phyloP scores from a whole-genome alignment of 2,113 vertebrate species.

The Aldabrachelys gigantea region DNA sequence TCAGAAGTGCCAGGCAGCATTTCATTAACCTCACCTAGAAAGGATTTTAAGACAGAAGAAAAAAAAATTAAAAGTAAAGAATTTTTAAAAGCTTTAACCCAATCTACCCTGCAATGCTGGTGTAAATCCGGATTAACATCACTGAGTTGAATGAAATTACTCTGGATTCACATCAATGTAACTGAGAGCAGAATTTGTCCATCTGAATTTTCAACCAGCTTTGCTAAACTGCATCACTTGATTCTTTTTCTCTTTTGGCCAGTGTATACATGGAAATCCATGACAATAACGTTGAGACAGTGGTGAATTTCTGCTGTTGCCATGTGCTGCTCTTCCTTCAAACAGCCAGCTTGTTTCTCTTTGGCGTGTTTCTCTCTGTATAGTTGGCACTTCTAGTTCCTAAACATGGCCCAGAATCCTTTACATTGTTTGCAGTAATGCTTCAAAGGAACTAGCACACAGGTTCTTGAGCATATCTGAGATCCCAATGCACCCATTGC shows the following conservation, averaged over 20 bases:
- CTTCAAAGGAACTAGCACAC: background rate
- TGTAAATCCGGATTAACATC: rapidly evolving
- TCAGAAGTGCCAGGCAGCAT: background rate
- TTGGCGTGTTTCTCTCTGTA: background rate
- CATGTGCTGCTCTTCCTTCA: background rate
- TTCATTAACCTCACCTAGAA: rapidly evolving
- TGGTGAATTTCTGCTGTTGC: background rate
- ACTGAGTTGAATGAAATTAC: background rate
- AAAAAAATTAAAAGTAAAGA: background rate
- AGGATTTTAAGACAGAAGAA: rapidly evolving
- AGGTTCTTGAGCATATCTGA: background rate
- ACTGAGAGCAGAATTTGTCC: background rate
- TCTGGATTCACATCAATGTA: background rate
- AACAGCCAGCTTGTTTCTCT: background rate
- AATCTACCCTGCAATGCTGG: background rate
- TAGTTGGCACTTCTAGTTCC: background rate
- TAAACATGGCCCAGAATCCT: background rate
- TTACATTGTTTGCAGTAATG: background rate
- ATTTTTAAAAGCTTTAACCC: background rate
- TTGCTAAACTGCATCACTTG: too few species aligned
- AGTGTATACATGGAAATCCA: background rate
- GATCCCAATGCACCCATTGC: background rate
- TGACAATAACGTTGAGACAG: background rate
- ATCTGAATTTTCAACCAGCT: background rate
- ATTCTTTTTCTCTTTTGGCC: background rate